A percentile compares a stretch with the other conserved stretches of the same genome.
phyloP scores from a whole-genome alignment of 1,140 invertebrate species.

The Anastrepha obliqua region DNA sequence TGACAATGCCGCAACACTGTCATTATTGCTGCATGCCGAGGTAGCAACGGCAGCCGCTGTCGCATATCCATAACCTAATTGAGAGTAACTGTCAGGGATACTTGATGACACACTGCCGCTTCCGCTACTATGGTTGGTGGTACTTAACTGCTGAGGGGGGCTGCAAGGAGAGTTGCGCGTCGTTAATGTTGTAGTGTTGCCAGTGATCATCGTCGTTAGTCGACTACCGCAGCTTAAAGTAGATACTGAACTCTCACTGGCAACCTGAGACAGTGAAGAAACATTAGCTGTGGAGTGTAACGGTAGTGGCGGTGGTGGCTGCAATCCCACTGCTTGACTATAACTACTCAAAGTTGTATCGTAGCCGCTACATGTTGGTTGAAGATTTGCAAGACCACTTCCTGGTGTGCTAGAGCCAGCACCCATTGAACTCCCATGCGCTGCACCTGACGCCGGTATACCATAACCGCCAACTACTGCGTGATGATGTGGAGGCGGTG shows the following conservation, averaged over 20 bases:
- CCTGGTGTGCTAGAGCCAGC: not conserved
- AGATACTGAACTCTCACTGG: not conserved
- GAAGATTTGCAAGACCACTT: constrained; percentile 23
- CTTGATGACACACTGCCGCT: not conserved
- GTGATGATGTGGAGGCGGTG: constrained; percentile 61
- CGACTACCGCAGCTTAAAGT: not conserved
- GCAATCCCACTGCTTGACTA: constrained; percentile 57
- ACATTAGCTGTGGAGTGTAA: constrained; percentile 60
- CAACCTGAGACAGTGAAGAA: constrained; percentile 49
- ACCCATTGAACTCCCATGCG: not conserved
- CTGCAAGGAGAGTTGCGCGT: not conserved
- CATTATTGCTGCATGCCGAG: not conserved
- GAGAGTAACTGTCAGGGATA: not conserved
- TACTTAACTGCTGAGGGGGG: not conserved
- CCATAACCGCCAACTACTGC: not conserved
- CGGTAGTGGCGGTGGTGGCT: constrained; percentile 58
- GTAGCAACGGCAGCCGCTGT: not conserved
- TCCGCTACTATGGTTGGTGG: not conserved
- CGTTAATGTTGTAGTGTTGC: not conserved
- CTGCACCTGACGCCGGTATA: not conserved
- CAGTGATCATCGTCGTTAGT: not conserved
- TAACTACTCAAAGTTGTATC: constrained; percentile 37
- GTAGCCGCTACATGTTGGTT: constrained; percentile 33
- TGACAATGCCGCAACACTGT: not conserved
- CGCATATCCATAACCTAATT: constrained; percentile 47